Conservation (phyloP, 1,140 invertebrate species). For the Papilio dardanus region DNA sequence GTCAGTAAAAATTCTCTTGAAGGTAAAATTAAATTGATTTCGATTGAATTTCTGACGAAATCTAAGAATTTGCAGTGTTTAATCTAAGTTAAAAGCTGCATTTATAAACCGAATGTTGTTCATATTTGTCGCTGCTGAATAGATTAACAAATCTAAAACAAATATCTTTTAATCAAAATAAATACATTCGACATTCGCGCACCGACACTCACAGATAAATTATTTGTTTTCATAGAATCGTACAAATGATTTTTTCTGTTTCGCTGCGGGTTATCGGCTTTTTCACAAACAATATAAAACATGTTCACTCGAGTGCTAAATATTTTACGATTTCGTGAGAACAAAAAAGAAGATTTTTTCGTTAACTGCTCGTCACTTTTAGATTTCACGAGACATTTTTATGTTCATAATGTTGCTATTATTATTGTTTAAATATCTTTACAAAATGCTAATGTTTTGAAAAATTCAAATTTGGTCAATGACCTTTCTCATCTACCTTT, state of each 20-base stretch:
- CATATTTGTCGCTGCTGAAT: not conserved
- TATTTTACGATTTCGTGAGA: slow-evolving; percentile 16
- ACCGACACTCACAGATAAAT: slow-evolving; percentile 1
- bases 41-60: too few species aligned
- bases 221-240: slow-evolving; percentile 33
- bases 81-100: too few species aligned
- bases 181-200: not conserved
- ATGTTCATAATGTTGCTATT: not conserved
- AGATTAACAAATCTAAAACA: not conserved
- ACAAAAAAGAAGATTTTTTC: slow-evolving; percentile 24
- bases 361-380: slow-evolving; percentile 9
- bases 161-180: not conserved
- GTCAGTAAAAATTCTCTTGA: not conserved
- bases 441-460: not conserved
- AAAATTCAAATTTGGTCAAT: not conserved
- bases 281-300: slow-evolving; percentile 33
- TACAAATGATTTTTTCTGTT: slow-evolving; percentile 26
- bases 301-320: slow-evolving; percentile 28
- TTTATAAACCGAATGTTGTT: not conserved
- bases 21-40: too few species aligned
- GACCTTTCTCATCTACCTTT: not conserved
- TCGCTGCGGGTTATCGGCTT: slow-evolving; percentile 19
- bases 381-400: slow-evolving; percentile 19
- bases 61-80: too few species aligned
- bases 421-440: not conserved